Evolutionary conservation across 2,888 invertebrate genomes (phyloP).

Genomic region (Tridacna gigas): DNA sequence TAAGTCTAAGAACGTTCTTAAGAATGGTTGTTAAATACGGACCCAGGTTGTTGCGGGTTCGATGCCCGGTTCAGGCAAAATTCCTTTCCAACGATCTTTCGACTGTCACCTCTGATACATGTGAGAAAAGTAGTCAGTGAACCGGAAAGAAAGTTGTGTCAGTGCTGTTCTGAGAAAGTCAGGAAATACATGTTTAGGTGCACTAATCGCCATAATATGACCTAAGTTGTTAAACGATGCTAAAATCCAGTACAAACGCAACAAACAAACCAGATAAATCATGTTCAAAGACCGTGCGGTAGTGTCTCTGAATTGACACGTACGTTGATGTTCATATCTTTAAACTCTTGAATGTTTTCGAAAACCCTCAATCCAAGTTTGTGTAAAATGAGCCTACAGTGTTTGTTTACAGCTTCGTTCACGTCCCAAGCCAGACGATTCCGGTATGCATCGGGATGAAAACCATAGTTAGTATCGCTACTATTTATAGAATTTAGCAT

Average conservation of each 20-base stretch:
- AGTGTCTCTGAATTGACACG: neutral
- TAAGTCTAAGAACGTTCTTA: too few species aligned
- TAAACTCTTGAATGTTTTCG: neutral
- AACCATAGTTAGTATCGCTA: neutral
- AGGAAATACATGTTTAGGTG: too few species aligned
- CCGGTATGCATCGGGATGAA: neutral
- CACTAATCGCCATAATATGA: too few species aligned
- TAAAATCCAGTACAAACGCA: neutral
- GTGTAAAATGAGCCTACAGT: neutral
- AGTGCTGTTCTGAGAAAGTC: too few species aligned
- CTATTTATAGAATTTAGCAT: neutral
- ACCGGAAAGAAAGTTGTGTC: too few species aligned
- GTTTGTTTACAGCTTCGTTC: neutral
- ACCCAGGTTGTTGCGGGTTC: too few species aligned
- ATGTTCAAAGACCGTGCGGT: neutral
- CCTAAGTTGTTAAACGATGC: too few species aligned
- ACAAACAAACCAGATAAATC: neutral
- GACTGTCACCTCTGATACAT: too few species aligned
- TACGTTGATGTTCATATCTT: neutral
- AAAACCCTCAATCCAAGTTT: neutral
- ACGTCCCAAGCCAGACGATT: neutral
- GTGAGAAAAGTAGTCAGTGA: too few species aligned
- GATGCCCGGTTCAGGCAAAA: too few species aligned
- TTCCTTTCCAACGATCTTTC: too few species aligned
- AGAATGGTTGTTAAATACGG: too few species aligned